A percentile compares a stretch with the other conserved stretches of the same genome.
Conservation (phyloP, 1,140 invertebrate species). For the Lucilia cuprina region DNA sequence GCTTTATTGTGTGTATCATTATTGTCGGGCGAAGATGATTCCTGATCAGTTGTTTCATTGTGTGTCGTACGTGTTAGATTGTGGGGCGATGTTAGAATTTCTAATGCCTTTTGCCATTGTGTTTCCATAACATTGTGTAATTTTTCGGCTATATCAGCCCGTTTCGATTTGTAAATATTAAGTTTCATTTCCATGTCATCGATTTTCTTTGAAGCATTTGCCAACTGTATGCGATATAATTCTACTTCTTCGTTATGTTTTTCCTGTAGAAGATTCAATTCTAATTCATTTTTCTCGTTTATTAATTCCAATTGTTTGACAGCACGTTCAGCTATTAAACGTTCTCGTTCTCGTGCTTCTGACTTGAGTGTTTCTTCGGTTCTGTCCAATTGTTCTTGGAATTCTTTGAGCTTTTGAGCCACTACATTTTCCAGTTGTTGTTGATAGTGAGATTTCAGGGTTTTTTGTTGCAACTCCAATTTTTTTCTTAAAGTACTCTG, state of each 20-base stretch:
- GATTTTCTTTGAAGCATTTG: conserved; percentile 72
- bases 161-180: conserved; percentile 65
- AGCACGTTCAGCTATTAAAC: conserved; percentile 71
- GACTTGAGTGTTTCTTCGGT: conserved; percentile 71
- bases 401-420: conserved; percentile 76
- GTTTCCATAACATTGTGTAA: conserved; percentile 80
- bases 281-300: conserved; percentile 76
- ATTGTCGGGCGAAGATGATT: background rate
- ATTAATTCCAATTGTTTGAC: conserved; percentile 75
- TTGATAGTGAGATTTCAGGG: conserved; percentile 78
- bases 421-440: conserved; percentile 81
- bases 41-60: conserved; percentile 41
- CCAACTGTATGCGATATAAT: conserved; percentile 71
- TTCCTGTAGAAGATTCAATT: conserved; percentile 77
- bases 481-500: conserved; percentile 63
- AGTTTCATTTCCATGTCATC: conserved; percentile 69
- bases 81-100: conserved; percentile 70
- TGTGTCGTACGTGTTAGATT: conserved; percentile 40
- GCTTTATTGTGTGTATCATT: conserved; percentile 24
- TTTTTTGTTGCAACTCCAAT: conserved; percentile 71
- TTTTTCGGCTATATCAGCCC: conserved; percentile 73
- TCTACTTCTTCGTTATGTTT: conserved; percentile 79
- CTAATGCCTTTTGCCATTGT: conserved; percentile 78
- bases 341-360: conserved; percentile 72
- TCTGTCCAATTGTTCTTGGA: conserved; percentile 75